phyloP scores from a whole-genome alignment of 2,113 vertebrate species.

The Xiphophorus couchianus region DNA sequence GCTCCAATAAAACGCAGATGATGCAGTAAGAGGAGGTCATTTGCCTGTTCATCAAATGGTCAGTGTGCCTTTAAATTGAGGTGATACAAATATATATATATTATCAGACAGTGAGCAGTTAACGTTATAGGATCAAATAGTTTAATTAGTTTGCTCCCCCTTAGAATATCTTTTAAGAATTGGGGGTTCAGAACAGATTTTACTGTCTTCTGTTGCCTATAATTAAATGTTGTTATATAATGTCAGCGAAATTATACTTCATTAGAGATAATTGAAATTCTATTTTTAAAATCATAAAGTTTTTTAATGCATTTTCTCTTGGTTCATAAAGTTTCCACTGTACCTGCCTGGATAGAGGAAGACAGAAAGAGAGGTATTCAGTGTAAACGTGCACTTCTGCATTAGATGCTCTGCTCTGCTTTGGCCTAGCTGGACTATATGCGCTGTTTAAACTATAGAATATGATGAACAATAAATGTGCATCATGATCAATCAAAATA shows the following conservation, averaged over 20 bases:
- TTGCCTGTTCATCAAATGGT: background rate
- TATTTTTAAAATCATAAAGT: conserved; percentile 6
- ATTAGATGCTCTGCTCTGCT: conserved; percentile 67
- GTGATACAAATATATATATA: background rate
- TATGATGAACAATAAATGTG: background rate
- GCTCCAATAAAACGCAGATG: background rate
- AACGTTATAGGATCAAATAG: background rate
- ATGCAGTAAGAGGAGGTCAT: background rate
- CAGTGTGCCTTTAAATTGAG: background rate
- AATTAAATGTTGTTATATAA: background rate
- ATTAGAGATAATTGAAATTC: background rate
- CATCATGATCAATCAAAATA: background rate
- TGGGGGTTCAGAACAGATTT: background rate
- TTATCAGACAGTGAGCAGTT: background rate
- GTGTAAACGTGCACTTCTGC: conserved; percentile 38
- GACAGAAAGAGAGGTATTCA: conserved; percentile 95
- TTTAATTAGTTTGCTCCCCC: background rate
- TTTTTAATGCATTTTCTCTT: conserved; percentile 45
- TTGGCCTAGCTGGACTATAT: conserved; percentile 33
- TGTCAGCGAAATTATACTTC: no score
- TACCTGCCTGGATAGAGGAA: conserved; percentile 96
- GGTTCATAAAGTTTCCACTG: conserved; percentile 72
- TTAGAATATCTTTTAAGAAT: background rate
- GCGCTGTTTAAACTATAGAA: background rate
- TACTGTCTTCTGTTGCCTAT: background rate